Evolutionary conservation across 1,140 invertebrate genomes (phyloP), one percentile per base, ranked within the genome.

Genomic region (Dreissena polymorpha): DNA sequence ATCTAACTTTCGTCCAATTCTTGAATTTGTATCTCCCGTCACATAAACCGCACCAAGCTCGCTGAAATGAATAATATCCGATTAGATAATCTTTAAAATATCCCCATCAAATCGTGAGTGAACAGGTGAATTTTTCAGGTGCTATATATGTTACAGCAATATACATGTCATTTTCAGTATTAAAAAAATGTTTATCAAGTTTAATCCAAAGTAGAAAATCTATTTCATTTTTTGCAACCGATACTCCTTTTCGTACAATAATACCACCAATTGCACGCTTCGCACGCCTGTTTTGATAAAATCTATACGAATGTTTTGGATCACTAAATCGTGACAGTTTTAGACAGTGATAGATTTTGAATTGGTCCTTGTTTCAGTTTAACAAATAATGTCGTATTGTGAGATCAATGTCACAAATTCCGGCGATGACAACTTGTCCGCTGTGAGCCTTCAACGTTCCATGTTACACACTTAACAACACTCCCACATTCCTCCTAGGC

Each of bases 261-360:
- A 79, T 69, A 12, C 64, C 76, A 29, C 76, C 76, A 50, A 64
- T 69, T 21, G n/a, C 23, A 16, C 67, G 49, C 49, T 55, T 79
- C 23, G 65, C 76, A 7, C 65, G n/a, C n/a, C 63, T 51, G 57
- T 79, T 68, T 69, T 79, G 64, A 57, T 51, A 64, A n/a, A 10
- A 6, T 39, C 73, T 76, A 23, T 76, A 76, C 18, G 73, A 76
- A 64, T 76, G 73, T 27, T 63, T 76, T 23, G 73, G 73, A 64
- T 76, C 49, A 64, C 55, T 64, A 64, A 27, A 76, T 2, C 73
- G 55, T 25, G 60, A 63, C 25, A 76, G n/a, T 14, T 64, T 39
- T n/a, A n/a, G n/a, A n/a, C n/a, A 64, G 63, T 76, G 14, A 63
- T 64, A 23, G 73, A 64, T 12, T 63, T 64, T 64, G 39, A 63